Evolutionary conservation across 2,797 vertebrate species (phyloP).

Genomic region (Phrynocephalus guinanensis): DNA sequence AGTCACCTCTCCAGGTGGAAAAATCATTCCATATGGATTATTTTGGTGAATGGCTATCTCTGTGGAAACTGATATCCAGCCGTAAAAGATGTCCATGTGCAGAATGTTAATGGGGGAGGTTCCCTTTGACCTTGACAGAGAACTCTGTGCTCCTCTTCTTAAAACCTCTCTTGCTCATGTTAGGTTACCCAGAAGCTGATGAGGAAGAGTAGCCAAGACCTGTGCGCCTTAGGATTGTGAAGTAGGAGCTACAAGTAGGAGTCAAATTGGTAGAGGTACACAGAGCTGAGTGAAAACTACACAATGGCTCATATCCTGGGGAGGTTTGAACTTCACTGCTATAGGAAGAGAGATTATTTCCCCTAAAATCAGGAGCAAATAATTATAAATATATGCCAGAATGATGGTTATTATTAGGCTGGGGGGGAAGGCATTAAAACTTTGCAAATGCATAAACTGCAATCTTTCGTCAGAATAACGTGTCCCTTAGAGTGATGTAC

Average conservation of each 20-base stretch:
- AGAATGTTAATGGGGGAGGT: background rate
- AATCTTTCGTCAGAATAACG: too few species aligned
- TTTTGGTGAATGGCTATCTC: slow-evolving; percentile 7
- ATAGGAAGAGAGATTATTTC: background rate
- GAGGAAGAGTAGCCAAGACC: background rate
- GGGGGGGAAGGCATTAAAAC: too few species aligned
- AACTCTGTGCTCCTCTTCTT: background rate
- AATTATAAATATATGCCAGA: background rate
- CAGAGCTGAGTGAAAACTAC: background rate
- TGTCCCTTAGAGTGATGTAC: too few species aligned
- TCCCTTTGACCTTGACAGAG: background rate
- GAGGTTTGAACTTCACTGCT: background rate
- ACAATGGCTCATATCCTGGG: background rate
- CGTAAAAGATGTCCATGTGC: background rate
- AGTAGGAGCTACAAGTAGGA: background rate
- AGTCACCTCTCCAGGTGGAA: background rate
- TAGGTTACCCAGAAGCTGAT: background rate
- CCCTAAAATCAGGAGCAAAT: background rate
- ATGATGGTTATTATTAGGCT: too few species aligned
- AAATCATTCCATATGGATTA: background rate
- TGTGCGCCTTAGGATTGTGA: background rate
- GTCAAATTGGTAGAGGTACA: background rate
- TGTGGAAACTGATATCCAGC: background rate
- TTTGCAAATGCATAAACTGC: too few species aligned
- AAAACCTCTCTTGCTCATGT: background rate